Evolutionary conservation across 2,113 vertebrate species (phyloP).

Genomic region (Xyliphius kryptos): DNA sequence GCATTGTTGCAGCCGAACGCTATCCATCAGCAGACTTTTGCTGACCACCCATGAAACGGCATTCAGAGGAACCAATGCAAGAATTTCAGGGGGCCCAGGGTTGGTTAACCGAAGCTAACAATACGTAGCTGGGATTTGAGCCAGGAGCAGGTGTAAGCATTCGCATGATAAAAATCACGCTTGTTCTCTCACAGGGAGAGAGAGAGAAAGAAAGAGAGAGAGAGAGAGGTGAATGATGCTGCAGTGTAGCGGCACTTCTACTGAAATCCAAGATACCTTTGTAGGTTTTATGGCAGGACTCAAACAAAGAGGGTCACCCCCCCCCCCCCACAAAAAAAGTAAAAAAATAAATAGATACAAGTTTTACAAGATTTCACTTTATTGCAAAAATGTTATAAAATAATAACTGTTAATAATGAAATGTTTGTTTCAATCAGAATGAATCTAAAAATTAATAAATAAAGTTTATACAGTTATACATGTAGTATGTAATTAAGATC

Average conservation of each 20-base stretch:
- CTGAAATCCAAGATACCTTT: conserved; percentile 30
- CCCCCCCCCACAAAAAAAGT: no score
- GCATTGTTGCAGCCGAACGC: conserved; percentile 40
- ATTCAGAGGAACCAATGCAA: conserved; percentile 30
- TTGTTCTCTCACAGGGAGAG: conserved; percentile 4
- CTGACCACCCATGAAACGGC: conserved; percentile 42
- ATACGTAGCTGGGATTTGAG: conserved; percentile 32
- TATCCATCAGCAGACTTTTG: conserved; percentile 39
- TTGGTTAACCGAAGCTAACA: conserved; percentile 37
- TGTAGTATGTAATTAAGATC: no score
- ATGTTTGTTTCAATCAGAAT: not conserved
- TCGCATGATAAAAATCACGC: conserved; percentile 17
- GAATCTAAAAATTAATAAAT: not conserved
- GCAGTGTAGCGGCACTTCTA: conserved; percentile 21
- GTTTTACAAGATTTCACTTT: not conserved
- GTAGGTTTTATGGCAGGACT: conserved; percentile 20
- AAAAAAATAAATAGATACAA: no score
- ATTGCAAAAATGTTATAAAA: conserved; percentile 8
- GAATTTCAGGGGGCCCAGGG: conserved; percentile 31
- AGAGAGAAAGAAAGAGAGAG: not conserved
- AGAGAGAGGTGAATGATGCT: conserved; percentile 19
- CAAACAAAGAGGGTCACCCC: conserved; percentile 4
- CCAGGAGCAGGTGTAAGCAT: conserved; percentile 31
- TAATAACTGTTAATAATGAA: no score
- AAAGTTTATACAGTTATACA: no score